Conservation (phyloP, 2,797 vertebrate species). For the Percopsis omiscomaycus region DNA sequence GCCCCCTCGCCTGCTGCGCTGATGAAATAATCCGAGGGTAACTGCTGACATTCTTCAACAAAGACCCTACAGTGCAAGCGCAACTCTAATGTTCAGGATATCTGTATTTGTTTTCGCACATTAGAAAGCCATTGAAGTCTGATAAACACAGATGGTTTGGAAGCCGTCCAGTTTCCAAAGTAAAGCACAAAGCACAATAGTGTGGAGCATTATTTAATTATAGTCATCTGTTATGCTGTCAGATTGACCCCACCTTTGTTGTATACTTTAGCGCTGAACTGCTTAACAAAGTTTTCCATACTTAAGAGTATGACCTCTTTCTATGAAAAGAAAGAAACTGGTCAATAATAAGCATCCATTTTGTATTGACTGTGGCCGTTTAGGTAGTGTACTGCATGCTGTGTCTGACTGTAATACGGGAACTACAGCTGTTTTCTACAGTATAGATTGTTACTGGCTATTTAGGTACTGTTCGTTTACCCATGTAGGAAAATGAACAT, state of each 20-base stretch:
- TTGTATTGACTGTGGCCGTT: constrained; percentile 29
- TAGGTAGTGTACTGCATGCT: constrained; percentile 11
- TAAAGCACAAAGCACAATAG: constrained; percentile 63
- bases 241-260: constrained; percentile 55
- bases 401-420: constrained; percentile 22
- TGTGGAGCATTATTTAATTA: constrained; percentile 60
- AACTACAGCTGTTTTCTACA: background rate
- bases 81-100: constrained; percentile 56
- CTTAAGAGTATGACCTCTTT: constrained; percentile 24
- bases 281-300: constrained; percentile 36
- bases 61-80: constrained; percentile 47
- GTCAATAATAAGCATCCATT: constrained; percentile 7
- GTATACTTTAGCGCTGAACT: constrained; percentile 20
- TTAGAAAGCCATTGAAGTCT: constrained; percentile 59
- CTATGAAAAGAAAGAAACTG: constrained; percentile 40
- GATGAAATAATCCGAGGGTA: constrained; percentile 56
- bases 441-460: constrained; percentile 36
- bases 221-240: constrained; percentile 69
- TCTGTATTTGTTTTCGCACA: constrained; percentile 71
- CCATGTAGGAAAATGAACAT: constrained; percentile 22
- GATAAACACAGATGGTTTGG: constrained; percentile 74
- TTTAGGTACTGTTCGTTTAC: background rate
- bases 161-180: constrained; percentile 66
- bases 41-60: constrained; percentile 50
- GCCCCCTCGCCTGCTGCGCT: constrained; percentile 40